These are phyloP conservation scores for Cotesia typhae DNA, from an alignment of 1,140 invertebrate species.

Conservation along the genomic window DNA sequence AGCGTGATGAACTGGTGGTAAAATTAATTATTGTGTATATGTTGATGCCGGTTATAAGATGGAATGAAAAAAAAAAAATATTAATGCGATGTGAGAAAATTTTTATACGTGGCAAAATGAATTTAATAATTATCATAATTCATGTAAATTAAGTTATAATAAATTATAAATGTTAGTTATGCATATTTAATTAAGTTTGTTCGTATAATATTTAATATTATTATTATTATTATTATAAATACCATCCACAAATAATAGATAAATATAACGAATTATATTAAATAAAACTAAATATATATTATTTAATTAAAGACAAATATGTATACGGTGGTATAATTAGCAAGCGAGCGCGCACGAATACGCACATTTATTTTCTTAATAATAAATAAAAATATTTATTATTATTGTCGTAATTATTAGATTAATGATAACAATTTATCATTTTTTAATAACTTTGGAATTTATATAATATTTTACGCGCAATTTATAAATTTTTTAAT, in stretches of 20 bases:
- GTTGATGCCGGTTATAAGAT: background rate
- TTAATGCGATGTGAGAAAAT: slow-evolving; percentile 8
- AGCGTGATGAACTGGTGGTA: background rate
- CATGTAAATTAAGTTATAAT: background rate
- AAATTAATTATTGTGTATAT: background rate
- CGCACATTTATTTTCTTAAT: background rate
- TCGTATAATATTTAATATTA: slow-evolving; percentile 4
- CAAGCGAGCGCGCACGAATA: slow-evolving; percentile 21
- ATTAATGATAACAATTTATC: background rate
- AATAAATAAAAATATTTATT: background rate
- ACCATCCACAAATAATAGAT: background rate
- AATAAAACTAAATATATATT: background rate
- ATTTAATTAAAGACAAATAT: background rate
- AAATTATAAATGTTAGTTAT: slow-evolving; percentile 14
- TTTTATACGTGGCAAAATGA: background rate
- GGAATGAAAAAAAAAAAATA: no score
- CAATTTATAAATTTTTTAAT: background rate
- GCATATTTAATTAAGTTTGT: slow-evolving; percentile 1
- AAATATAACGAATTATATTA: slow-evolving; percentile 1
- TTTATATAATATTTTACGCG: background rate
- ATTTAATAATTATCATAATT: background rate
- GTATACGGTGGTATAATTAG: background rate
- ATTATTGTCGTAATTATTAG: background rate
- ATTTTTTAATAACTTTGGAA: background rate
- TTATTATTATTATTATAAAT: background rate